Base-by-base conservation (phyloP, 2,888 invertebrate species). In the Plebejus melissa region DNA sequence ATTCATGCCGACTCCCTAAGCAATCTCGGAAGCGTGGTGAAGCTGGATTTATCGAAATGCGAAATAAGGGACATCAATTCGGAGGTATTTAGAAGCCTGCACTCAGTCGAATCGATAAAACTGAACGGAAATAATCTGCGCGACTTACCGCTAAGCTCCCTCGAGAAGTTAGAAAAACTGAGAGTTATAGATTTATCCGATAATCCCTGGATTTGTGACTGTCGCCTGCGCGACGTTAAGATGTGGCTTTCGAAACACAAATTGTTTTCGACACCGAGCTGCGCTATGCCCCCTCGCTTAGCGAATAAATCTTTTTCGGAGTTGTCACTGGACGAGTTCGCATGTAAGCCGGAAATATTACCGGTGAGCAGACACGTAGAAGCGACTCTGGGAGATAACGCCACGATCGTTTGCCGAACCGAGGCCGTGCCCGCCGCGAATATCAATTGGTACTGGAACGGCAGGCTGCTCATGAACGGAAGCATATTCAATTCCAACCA, bases 201-300 rank as follows among this genome's bases (percentile, higher is more conserved):
- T 80, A 98, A 98, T 88, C 97, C 97, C 0, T 98, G 98, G 98
- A 95, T 96, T 78, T 98, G 98, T 85, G 98, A 98, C 85, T 98
- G 98, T 84, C 95, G 97, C 38, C 87, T 98, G 77, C 94, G 98
- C 74, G 96, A 96, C 77, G 95, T 97, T 77, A 97, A 97, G 85
- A 94, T 96, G 82, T 98, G 98, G 98, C 90, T 98, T 79, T 95
- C 95, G 74, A 95, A 96, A 82, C 95, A 96, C 81, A 97, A 97
- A 84, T 95, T 96, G 81, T 94, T 96, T n/a, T 95, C 97, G 75
- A 95, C 97, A 6, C 97, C 98, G 0, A 90, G 95, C 38, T 98
- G 98, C 84, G 94, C 95, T 32, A 95, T 96, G 3, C 97, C 97
- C 0, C 94, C 95, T 76, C 93, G 96, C 60, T 91, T 97, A 16